Evolutionary conservation across 2,888 invertebrate species (phyloP).

Genomic region (Malacosoma neustria): DNA sequence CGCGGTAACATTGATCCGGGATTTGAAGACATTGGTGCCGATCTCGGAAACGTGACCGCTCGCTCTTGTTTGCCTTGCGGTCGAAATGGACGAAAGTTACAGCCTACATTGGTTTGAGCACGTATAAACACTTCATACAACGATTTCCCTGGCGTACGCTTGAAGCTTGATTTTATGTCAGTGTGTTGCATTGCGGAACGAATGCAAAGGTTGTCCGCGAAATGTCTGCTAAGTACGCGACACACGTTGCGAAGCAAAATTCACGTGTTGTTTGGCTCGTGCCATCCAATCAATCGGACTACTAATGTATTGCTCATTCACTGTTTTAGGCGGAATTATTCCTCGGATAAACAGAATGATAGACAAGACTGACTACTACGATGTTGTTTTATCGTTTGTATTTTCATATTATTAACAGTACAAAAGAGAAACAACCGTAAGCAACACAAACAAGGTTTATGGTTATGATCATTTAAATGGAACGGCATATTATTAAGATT

Average conservation of each 20-base stretch:
- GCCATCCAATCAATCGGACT: constrained; percentile 31
- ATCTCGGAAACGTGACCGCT: constrained; percentile 53
- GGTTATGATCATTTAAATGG: too few species aligned
- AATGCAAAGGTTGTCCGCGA: constrained; percentile 55
- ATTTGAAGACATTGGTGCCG: constrained; percentile 17
- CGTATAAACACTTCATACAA: constrained; percentile 47
- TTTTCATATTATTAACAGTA: too few species aligned
- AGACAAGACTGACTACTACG: too few species aligned
- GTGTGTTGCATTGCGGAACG: constrained; percentile 53
- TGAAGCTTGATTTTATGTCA: constrained; percentile 52
- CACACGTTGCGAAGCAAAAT: constrained; percentile 45
- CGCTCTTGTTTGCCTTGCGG: constrained; percentile 60
- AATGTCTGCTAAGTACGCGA: constrained; percentile 29
- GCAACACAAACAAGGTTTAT: too few species aligned
- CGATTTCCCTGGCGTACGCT: constrained; percentile 56
- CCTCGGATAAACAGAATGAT: too few species aligned
- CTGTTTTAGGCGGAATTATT: too few species aligned
- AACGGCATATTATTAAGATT: too few species aligned
- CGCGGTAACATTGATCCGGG: constrained; percentile 25
- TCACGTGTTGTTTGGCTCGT: constrained; percentile 40
- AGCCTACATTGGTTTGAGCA: constrained; percentile 54
- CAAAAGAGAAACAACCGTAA: too few species aligned
- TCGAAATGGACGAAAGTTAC: constrained; percentile 61
- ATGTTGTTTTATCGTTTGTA: too few species aligned
- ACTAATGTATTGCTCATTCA: constrained; percentile 29